These are phyloP conservation scores for Melolontha melolontha DNA, from an alignment of 2,888 invertebrate species.

Conservation along the genomic window DNA sequence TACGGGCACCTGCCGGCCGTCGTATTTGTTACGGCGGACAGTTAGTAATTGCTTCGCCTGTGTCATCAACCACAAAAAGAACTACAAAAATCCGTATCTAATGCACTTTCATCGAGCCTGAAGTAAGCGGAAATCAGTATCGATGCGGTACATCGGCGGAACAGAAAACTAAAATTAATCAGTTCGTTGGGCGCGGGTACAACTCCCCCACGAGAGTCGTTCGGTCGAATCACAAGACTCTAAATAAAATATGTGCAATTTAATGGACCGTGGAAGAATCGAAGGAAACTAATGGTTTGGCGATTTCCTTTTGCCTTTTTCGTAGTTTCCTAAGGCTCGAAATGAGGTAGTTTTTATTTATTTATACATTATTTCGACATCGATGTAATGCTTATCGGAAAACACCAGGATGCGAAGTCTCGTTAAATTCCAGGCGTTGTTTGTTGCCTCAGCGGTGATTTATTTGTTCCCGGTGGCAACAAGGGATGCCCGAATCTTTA, in stretches of 20 bases:
- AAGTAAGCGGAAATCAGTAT: background rate
- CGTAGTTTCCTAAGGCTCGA: too few species aligned
- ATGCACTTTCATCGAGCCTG: background rate
- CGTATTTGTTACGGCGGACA: too few species aligned
- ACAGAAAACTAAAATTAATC: constrained; percentile 16
- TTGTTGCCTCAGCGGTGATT: too few species aligned
- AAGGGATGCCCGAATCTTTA: too few species aligned
- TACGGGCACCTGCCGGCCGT: too few species aligned
- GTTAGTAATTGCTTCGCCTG: too few species aligned
- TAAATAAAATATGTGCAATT: constrained; percentile 29
- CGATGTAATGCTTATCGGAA: constrained; percentile 7
- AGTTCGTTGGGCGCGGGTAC: constrained; percentile 14
- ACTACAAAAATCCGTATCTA: background rate
- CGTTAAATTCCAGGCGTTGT: too few species aligned
- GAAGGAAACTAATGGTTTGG: constrained; percentile 15
- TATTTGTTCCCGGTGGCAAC: too few species aligned
- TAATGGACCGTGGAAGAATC: constrained; percentile 22
- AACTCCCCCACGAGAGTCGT: constrained; percentile 1
- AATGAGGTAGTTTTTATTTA: constrained; percentile 13
- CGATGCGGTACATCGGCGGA: too few species aligned
- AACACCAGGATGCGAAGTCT: too few species aligned
- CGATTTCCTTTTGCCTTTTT: background rate
- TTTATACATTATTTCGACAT: constrained; percentile 11
- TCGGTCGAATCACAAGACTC: constrained; percentile 20
- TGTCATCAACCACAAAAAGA: background rate